Evolutionary conservation across 2,797 vertebrate genomes (phyloP).

Genomic region (Protosalanx chinensis): DNA sequence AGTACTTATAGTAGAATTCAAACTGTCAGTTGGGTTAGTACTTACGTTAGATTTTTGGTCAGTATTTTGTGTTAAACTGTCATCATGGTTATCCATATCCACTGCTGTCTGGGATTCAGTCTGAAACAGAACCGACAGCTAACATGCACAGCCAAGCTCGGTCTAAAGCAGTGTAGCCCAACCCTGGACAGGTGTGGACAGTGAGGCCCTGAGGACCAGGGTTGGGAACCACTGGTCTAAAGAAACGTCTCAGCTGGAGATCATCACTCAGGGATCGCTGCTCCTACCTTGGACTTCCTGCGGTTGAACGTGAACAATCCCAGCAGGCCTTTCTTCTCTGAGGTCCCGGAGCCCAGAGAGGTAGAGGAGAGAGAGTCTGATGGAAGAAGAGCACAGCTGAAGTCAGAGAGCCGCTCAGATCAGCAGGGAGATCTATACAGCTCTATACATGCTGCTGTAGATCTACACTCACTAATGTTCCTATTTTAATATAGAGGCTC

Average conservation of each 20-base stretch:
- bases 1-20: background rate
- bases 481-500: background rate
- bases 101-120: constrained; percentile 58
- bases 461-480: background rate
- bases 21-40: constrained; percentile 44
- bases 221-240: background rate
- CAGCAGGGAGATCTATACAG: too few relatives aligned
- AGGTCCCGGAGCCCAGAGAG: constrained; percentile 67
- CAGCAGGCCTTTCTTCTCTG: constrained; percentile 85
- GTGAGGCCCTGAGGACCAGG: too few relatives aligned
- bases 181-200: too few relatives aligned
- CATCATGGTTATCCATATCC: constrained; percentile 69
- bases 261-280: background rate
- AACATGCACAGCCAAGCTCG: constrained; percentile 48
- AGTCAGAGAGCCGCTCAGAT: too few relatives aligned
- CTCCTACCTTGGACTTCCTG: constrained; percentile 82
- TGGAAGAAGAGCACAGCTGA: background rate
- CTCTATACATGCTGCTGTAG: too few relatives aligned
- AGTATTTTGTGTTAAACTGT: constrained; percentile 58
- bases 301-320: constrained; percentile 84
- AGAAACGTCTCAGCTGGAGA: background rate
- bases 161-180: too few relatives aligned
- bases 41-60: constrained; percentile 66
- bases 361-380: constrained; percentile 76
- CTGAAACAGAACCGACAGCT: constrained; percentile 67